A percentile compares a stretch with the other conserved stretches of the same genome.
Conservation (phyloP, 2,113 vertebrate species). For the Epinephelus cyanopodus region DNA sequence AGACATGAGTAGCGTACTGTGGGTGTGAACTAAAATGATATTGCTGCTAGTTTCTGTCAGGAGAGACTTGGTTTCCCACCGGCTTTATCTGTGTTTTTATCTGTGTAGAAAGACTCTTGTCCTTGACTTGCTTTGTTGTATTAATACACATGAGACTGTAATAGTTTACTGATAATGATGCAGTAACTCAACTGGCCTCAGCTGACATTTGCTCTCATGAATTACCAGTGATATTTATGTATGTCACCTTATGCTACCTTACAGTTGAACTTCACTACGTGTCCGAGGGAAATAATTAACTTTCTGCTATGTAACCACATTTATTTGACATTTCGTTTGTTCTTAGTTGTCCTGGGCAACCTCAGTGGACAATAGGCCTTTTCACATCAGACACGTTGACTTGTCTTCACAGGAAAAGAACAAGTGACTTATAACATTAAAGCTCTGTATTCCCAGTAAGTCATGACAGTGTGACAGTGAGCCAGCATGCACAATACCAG, state of each 20-base stretch:
- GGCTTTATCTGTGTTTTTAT: neutral
- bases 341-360: too few relatives aligned
- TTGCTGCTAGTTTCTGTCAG: constrained; percentile 6
- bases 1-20: neutral
- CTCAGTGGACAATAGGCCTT: neutral
- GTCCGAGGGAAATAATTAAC: neutral
- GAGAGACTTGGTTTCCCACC: neutral
- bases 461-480: too few relatives aligned
- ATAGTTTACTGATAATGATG: neutral
- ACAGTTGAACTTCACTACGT: neutral
- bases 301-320: neutral
- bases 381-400: too few relatives aligned
- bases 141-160: neutral
- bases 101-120: neutral
- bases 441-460: too few relatives aligned
- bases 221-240: neutral
- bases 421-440: too few relatives aligned
- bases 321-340: neutral
- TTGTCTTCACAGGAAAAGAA: too few relatives aligned
- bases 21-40: constrained; percentile 14
- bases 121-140: constrained; percentile 1
- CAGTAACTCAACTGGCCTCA: constrained; percentile 6
- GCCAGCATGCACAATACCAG: too few relatives aligned
- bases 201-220: neutral
- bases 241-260: neutral